Evolutionary conservation across 2,797 vertebrate species (phyloP).

Genomic region (Petrocephalus schoutedeni): DNA sequence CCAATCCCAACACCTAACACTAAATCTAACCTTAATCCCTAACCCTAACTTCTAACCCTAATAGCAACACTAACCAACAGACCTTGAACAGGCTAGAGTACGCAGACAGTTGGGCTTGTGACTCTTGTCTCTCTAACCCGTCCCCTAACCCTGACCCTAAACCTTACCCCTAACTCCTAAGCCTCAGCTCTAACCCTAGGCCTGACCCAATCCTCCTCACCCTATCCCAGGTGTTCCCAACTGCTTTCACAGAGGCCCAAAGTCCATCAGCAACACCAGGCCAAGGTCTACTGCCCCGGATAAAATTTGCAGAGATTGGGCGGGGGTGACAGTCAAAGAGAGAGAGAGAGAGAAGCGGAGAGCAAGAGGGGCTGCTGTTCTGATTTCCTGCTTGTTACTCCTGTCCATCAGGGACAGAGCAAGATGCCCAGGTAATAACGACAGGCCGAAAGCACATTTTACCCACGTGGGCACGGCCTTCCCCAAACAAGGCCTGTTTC

Average conservation of each 20-base stretch:
- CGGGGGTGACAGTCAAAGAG: not conserved
- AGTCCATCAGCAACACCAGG: not conserved
- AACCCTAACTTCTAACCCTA: not conserved
- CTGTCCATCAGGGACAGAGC: not conserved
- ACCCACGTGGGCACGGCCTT: not conserved
- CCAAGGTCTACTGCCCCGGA: not conserved
- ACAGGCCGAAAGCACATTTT: not conserved
- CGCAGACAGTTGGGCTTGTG: not conserved
- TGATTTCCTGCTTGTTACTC: not conserved
- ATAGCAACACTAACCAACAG: not conserved
- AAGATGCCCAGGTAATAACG: not conserved
- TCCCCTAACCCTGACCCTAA: not conserved
- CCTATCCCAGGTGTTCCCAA: not conserved
- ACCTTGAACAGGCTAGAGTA: not conserved
- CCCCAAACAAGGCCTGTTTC: not conserved
- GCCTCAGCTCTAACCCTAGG: too few relatives aligned
- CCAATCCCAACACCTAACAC: not conserved
- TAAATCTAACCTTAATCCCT: not conserved
- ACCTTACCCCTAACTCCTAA: not conserved
- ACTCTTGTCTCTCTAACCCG: not conserved
- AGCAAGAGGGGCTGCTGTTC: not conserved
- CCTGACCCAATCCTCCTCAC: too few relatives aligned
- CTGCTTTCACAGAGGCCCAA: not conserved
- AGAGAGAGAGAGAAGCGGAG: not conserved
- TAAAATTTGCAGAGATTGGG: not conserved